phyloP scores from a whole-genome alignment of 1,140 invertebrate species.

The Zophobas atratus region DNA sequence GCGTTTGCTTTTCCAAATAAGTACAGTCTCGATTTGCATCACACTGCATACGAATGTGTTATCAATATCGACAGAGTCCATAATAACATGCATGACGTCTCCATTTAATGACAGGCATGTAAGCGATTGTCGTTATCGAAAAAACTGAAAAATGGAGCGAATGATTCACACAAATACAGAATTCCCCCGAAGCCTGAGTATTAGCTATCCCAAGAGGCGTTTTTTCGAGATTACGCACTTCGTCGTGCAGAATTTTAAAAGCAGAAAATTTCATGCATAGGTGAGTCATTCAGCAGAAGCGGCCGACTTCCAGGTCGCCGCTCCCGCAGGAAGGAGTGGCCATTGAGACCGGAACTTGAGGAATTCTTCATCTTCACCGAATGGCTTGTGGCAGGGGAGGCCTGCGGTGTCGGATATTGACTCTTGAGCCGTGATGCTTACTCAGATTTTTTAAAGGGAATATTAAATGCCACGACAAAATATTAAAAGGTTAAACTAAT shows the following conservation, averaged over 20 bases:
- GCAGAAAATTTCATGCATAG: slow-evolving; percentile 16
- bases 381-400: too few relatives aligned
- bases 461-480: too few relatives aligned
- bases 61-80: too few relatives aligned
- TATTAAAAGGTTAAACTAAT: too few relatives aligned
- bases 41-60: too few relatives aligned
- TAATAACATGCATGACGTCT: too few relatives aligned
- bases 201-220: background rate
- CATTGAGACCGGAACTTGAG: slow-evolving; percentile 36
- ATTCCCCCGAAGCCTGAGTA: background rate
- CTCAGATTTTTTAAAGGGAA: too few relatives aligned
- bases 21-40: too few relatives aligned
- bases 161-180: too few relatives aligned
- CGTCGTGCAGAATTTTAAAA: slow-evolving; percentile 14
- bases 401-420: too few relatives aligned
- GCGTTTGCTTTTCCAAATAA: too few relatives aligned
- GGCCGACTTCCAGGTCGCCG: slow-evolving; percentile 44
- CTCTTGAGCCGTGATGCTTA: too few relatives aligned
- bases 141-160: background rate
- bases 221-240: background rate
- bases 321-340: slow-evolving; percentile 48
- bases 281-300: slow-evolving; percentile 38
- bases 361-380: slow-evolving; percentile 25
- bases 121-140: background rate
- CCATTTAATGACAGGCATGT: background rate